Percentiles rank a stretch among this genome's conserved stretches.
Conservation (phyloP, 2,113 vertebrate species). For the Diadophis punctatus region DNA sequence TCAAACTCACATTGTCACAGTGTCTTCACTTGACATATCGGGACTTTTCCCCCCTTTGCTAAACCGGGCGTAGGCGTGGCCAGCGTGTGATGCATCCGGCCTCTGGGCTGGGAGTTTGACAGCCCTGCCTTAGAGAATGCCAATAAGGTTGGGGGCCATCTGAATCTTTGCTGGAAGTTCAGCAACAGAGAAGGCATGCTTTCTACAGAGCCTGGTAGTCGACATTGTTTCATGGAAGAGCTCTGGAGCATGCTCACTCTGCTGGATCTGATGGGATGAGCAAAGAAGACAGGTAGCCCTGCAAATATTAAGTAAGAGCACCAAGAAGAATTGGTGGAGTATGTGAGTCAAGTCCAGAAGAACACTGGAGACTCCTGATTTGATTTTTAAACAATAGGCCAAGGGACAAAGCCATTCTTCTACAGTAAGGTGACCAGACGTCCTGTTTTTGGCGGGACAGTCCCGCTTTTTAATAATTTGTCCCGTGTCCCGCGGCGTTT, state of each 20-base stretch:
- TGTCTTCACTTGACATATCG: rapidly evolving
- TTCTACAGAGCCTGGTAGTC: neutral
- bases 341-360: neutral
- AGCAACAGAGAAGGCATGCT: neutral
- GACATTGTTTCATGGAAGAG: neutral
- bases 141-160: neutral
- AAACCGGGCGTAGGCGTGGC: too few species aligned
- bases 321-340: neutral
- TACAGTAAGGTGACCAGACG: too few species aligned
- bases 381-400: neutral
- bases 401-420: neutral
- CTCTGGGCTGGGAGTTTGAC: too few species aligned
- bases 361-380: neutral
- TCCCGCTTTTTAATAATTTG: too few species aligned
- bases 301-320: neutral
- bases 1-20: too few species aligned
- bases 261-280: neutral
- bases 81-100: too few species aligned
- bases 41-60: too few species aligned
- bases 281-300: neutral
- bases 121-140: neutral
- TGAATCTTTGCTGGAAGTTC: neutral
- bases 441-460: too few species aligned
- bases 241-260: neutral
- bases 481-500: too few species aligned